Evolutionary conservation across 37 sponge, comb jelly and placozoan genomes (phyloP), one percentile per base, ranked within the genome.

Genomic region (Hormiphora californensis): DNA sequence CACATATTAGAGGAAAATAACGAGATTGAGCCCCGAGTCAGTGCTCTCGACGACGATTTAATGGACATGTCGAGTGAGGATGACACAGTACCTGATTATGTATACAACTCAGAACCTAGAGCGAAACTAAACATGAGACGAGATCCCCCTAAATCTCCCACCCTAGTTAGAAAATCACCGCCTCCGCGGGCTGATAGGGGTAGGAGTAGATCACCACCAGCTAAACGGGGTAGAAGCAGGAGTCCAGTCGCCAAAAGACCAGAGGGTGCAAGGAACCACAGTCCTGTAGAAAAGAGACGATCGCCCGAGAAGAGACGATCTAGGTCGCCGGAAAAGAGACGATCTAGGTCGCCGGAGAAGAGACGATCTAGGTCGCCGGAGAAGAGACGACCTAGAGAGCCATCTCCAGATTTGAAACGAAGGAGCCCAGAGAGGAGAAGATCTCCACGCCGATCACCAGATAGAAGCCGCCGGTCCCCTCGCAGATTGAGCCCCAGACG

Each of bases 11-110:
- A 73, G 46, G 81, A 73, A 39, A 73, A 22, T 3, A 73, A 73
- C 25, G 46, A 27, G 44, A 4, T 73, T 0, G 81, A 73, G 44
- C 81, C 81, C 23, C 81, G 81, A 32, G 81, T 73, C 81, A 73
- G 81, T 73, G 81, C 81, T 5, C 25, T 73, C 12, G 81, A 73
- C 81, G 81, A 73, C 22, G 81, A 73, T n/a, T 40, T 73, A 46
- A 73, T 73, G 81, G 81, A 73, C 17, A 28, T 36, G 3, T 73
- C 81, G 15, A 73, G 81, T 36, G 81, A 73, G 17, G 81, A 73
- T 30, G 81, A 73, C 81, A 46, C 40, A 17, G 21, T 73, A 7
- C 81, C 81, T 3, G 81, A 73, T 46, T 73, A 73, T 28, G 81
- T 73, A 7, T 73, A 73, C 81, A n/a, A n/a, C n/a, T 37, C 81